Evolutionary conservation across 2,888 invertebrate genomes (phyloP).

Genomic region (Salpingus planirostris): DNA sequence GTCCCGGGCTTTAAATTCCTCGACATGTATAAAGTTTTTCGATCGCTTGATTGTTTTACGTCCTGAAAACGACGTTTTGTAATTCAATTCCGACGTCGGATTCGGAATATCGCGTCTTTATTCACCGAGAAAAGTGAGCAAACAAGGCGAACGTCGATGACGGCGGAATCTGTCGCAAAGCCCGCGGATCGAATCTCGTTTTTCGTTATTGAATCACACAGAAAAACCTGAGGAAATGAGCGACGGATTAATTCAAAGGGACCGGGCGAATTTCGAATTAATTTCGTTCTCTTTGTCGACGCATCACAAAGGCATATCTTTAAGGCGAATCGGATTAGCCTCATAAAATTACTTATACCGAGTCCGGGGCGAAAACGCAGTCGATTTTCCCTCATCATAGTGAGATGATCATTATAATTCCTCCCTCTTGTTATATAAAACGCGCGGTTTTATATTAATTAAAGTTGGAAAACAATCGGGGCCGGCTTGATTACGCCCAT

Average conservation of each 20-base stretch:
- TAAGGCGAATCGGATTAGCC: slow-evolving; percentile 14
- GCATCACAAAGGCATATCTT: slow-evolving; percentile 14
- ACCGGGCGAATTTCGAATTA: slow-evolving; percentile 7
- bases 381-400: no score
- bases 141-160: no score
- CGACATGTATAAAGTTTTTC: slow-evolving; percentile 9
- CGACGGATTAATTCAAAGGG: slow-evolving; percentile 11
- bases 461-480: slow-evolving; percentile 12
- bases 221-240: not conserved
- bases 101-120: no score
- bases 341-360: slow-evolving; percentile 11
- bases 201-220: no score
- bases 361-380: no score
- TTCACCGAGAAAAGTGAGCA: no score
- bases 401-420: slow-evolving; percentile 3
- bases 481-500: slow-evolving; percentile 5
- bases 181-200: no score
- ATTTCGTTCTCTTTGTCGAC: slow-evolving; percentile 8
- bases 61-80: slow-evolving; percentile 1
- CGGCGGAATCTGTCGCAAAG: no score
- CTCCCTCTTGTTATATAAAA: slow-evolving; percentile 6
- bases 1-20: no score
- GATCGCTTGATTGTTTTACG: slow-evolving; percentile 11
- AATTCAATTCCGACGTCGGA: no score
- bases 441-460: slow-evolving; percentile 11